phyloP scores from a whole-genome alignment of 2,113 vertebrate genomes.

The Erythrocercus mccallii region DNA sequence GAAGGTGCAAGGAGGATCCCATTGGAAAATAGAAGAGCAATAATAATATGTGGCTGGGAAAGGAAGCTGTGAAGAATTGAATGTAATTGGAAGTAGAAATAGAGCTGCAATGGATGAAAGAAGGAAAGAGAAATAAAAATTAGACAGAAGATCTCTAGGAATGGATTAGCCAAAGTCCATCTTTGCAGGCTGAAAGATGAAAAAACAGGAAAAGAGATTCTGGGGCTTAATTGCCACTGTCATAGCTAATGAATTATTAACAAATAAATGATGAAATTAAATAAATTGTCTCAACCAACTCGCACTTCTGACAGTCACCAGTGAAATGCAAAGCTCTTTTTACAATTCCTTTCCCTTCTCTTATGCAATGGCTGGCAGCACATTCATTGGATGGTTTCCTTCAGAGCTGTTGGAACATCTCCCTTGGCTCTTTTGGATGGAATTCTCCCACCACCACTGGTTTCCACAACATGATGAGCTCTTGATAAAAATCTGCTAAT shows the following conservation, averaged over 20 bases:
- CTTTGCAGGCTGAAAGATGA: neutral
- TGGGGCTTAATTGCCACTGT: neutral
- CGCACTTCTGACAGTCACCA: neutral
- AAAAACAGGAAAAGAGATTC: neutral
- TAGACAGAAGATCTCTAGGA: neutral
- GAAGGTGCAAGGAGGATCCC: neutral
- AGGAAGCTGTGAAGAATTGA: conserved; percentile 3
- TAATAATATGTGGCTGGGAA: neutral
- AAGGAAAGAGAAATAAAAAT: neutral
- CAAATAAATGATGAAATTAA: conserved; percentile 32
- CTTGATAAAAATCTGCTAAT: neutral
- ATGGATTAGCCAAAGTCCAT: conserved; percentile 15
- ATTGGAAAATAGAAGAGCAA: neutral
- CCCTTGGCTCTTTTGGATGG: neutral
- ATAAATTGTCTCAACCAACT: conserved; percentile 12
- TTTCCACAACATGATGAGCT: neutral
- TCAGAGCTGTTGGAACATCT: neutral
- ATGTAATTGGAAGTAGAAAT: neutral
- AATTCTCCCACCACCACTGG: neutral
- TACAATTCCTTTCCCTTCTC: neutral
- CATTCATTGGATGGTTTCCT: neutral
- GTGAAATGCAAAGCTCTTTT: neutral
- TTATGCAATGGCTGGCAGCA: neutral
- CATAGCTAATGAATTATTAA: conserved; percentile 55
- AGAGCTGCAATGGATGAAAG: neutral